Percentiles rank a stretch among this genome's conserved stretches.
These are phyloP conservation scores for Dufourea novaeangliae DNA, from an alignment of 1,140 invertebrate genomes.

Conservation along the genomic window DNA sequence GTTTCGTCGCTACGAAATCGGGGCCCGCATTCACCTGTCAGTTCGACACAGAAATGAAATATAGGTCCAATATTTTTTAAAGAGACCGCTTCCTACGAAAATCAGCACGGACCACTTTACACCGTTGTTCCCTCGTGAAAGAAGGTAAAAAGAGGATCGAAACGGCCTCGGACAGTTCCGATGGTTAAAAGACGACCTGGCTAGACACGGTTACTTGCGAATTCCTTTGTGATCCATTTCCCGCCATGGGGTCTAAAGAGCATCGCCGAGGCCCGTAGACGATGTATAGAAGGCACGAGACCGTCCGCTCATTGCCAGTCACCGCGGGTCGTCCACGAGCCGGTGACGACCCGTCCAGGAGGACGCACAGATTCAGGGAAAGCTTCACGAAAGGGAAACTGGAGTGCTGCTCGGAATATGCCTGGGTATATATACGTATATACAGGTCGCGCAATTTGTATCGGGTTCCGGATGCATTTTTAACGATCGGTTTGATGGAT, in stretches of 20 bases:
- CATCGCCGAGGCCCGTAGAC: neutral
- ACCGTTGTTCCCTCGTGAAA: neutral
- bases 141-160: neutral
- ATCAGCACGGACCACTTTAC: neutral
- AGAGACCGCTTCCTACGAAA: too few species aligned
- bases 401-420: constrained; percentile 1
- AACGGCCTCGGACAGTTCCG: neutral
- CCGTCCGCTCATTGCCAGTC: neutral
- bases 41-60: too few species aligned
- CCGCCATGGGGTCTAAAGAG: neutral
- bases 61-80: too few species aligned
- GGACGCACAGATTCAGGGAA: constrained; percentile 27
- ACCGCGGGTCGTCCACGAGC: neutral
- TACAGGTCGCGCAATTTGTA: constrained; percentile 75
- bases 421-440: too few species aligned
- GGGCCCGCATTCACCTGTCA: too few species aligned
- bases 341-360: neutral
- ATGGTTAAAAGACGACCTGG: neutral
- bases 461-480: constrained; percentile 76
- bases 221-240: constrained; percentile 25
- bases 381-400: constrained; percentile 32
- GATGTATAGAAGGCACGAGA: neutral
- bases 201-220: constrained; percentile 13
- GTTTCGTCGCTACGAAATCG: too few species aligned
- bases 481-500: constrained; percentile 81